Evolutionary conservation across 1,140 invertebrate genomes (phyloP), one percentile per base, ranked within the genome.

Genomic region (Drosophila tristis): DNA sequence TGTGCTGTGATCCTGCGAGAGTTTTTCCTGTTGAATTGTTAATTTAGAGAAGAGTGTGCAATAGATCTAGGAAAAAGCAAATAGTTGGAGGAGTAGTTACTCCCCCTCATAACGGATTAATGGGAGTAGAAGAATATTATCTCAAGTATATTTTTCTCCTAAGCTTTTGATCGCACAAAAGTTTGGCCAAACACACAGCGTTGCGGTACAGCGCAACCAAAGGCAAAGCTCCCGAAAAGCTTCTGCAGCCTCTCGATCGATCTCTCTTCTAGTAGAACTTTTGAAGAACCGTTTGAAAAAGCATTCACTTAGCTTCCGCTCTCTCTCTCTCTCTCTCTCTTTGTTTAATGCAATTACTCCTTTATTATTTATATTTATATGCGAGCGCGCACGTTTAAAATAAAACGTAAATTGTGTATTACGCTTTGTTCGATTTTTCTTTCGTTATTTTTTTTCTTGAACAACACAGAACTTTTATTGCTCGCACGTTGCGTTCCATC

Each of bases 351-450:
- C 67, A 71, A 71, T 70, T 71, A 45, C 65, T 70, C 26, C 67
- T 70, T 71, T 50, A 71, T 71, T 63, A 63, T 51, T 64, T 63
- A 74, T 65, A 56, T 50, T 35, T 39, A 39, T 39, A 39, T 39
- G 35, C 35, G 11, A 39, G 71, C 16, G 71, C 57, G 43, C 47
- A 55, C n/a, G 63, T 76, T 67, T 57, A 76, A 68, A 77, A 62
- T 77, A 76, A 68, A 76, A 76, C 74, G 73, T 77, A 77, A 64
- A 74, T 76, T 60, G 56, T 39, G 35, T 39, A 39, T 35, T 76
- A 61, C 56, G 63, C 62, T 76, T 76, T 76, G 72, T 76, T 76
- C 55, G 50, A n/a, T 54, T 82, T 63, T 62, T 74, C 67, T 50
- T 16, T 16, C 16, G 0, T 16, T 16, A 53, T 42, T 53, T n/a